Conservation (phyloP, 2,113 vertebrate species). For the Seriola aureovittata region DNA sequence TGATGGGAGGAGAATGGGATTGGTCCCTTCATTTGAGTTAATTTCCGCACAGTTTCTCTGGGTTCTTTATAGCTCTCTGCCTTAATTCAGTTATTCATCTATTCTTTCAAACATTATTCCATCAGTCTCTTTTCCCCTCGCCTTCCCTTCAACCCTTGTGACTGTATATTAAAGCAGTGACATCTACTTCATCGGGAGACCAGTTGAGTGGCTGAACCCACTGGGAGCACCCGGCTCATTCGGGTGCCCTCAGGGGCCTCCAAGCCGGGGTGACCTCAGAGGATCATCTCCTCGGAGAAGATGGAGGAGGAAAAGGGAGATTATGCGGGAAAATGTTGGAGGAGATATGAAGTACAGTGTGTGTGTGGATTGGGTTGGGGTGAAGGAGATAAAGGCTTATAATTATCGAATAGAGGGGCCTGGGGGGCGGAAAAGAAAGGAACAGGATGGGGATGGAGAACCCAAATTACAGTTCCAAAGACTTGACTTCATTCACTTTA, state of each 20-base stretch:
- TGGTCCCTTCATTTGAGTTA: conserved; percentile 38
- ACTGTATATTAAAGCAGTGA: neutral
- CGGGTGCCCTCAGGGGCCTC: conserved; percentile 15
- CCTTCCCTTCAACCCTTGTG: conserved; percentile 8
- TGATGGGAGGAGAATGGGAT: conserved; percentile 47
- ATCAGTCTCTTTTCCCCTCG: neutral
- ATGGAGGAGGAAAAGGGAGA: conserved; percentile 32
- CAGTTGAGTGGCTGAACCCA: conserved; percentile 26
- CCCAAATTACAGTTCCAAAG: conserved; percentile 23
- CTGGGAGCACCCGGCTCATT: neutral
- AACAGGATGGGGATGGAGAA: neutral
- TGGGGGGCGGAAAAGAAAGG: conserved; percentile 4
- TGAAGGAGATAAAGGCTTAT: conserved; percentile 54
- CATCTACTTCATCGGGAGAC: neutral
- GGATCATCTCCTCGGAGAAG: conserved; percentile 53
- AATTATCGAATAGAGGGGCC: conserved; percentile 16
- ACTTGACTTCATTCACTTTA: conserved; percentile 31
- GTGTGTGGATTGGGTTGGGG: neutral
- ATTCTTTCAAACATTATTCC: conserved; percentile 32
- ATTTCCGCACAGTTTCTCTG: conserved; percentile 35
- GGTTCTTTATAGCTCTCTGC: conserved; percentile 18
- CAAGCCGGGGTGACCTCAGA: conserved; percentile 56
- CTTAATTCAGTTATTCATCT: conserved; percentile 26
- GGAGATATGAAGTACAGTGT: neutral
- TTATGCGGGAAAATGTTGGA: conserved; percentile 19